These are phyloP conservation scores for Ascidia mentula DNA, from an alignment of 23 tunicate genomes.

Conservation along the genomic window DNA sequence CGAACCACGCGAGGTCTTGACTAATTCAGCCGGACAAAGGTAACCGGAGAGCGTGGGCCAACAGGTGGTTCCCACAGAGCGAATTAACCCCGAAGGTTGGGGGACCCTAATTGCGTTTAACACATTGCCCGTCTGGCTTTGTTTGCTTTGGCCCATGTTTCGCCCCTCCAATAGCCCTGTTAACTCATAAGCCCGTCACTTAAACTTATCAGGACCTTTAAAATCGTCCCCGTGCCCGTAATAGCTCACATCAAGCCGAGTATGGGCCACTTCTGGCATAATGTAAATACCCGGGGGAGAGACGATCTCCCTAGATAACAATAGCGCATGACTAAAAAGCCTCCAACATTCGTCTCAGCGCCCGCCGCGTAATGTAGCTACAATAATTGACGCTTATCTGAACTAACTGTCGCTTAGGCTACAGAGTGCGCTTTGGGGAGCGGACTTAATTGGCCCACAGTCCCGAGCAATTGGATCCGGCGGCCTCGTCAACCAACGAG, in stretches of 20 bases:
- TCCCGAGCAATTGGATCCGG: background rate
- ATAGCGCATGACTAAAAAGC: background rate
- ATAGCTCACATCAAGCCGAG: background rate
- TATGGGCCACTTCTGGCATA: background rate
- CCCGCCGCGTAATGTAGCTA: constrained; percentile 7
- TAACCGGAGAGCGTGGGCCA: background rate
- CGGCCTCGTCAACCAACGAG: background rate
- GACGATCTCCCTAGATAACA: constrained; percentile 1
- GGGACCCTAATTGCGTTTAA: background rate
- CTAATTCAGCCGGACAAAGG: constrained; percentile 8
- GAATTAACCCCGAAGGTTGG: no score
- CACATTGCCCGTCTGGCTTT: background rate
- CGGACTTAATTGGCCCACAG: background rate
- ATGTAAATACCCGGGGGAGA: background rate
- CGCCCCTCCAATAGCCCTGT: background rate
- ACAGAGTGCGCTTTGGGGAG: background rate
- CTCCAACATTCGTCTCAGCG: no score
- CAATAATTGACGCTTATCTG: constrained; percentile 4
- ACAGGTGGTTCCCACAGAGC: constrained; percentile 12
- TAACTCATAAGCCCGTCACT: constrained; percentile 11
- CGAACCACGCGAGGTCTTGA: constrained; percentile 2
- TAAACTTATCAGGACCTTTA: background rate
- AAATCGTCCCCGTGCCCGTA: background rate
- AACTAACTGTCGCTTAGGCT: background rate
- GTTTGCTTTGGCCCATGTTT: background rate